Conservation (phyloP, 1,140 invertebrate genomes). For the Sycobia sp. region DNA sequence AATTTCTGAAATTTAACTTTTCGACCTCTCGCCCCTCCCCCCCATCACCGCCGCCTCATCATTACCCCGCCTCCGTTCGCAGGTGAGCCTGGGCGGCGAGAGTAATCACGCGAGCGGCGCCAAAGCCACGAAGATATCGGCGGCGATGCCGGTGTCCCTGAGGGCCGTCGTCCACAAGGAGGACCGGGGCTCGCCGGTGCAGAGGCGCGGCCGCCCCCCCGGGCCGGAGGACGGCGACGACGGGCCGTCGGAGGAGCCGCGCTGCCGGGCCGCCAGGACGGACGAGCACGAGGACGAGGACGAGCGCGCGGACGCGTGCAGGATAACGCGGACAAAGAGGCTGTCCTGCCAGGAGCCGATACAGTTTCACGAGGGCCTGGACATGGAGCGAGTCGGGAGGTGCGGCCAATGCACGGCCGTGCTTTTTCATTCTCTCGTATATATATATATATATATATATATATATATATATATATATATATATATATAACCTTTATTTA, state of each 20-base stretch:
- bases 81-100: slow-evolving; percentile 45
- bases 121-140: slow-evolving; percentile 57
- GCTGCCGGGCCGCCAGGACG: slow-evolving; percentile 38
- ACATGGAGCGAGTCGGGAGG: slow-evolving; percentile 28
- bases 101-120: slow-evolving; percentile 44
- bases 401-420: neutral
- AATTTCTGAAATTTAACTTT: no score
- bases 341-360: slow-evolving; percentile 50
- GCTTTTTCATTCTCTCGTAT: neutral
- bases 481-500: no score
- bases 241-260: slow-evolving; percentile 32
- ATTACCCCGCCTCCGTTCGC: no score
- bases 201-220: neutral
- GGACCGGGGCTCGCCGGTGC: slow-evolving; percentile 39
- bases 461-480: no score
- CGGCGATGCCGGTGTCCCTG: slow-evolving; percentile 50
- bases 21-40: no score
- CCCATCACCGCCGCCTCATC: no score
- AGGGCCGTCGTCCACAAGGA: slow-evolving; percentile 49
- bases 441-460: no score
- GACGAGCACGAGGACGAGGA: slow-evolving; percentile 22
- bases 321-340: slow-evolving; percentile 45
- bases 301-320: no score
- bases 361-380: slow-evolving; percentile 46
- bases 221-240: slow-evolving; percentile 2